Conservation (phyloP, 2,113 vertebrate species). For the Sapajus apella region DNA sequence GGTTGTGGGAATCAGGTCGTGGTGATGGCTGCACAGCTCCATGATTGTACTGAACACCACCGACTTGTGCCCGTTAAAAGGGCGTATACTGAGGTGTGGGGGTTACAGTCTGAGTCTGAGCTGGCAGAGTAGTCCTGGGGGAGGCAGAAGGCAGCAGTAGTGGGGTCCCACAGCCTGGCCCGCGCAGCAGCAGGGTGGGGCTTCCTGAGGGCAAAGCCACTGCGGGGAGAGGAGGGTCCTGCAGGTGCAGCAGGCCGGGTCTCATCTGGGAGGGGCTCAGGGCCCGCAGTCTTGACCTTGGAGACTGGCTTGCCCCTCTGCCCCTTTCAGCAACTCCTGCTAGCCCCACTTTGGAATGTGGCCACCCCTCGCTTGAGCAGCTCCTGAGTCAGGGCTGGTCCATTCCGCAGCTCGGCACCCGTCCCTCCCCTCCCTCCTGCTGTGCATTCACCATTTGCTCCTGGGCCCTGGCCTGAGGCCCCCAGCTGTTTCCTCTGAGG, state of each 20-base stretch:
- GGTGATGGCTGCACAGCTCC: no score
- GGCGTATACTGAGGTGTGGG: neutral
- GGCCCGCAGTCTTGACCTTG: neutral
- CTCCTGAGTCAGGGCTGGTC: neutral
- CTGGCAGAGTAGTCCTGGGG: accelerated
- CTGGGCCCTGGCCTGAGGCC: neutral
- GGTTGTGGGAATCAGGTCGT: neutral
- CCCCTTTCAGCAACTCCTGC: neutral
- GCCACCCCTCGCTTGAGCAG: neutral
- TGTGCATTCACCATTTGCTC: neutral
- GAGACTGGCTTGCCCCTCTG: neutral
- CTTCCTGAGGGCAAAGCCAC: neutral
- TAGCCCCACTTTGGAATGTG: neutral
- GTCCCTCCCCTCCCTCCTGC: neutral
- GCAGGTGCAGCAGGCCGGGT: neutral
- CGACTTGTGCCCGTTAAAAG: neutral
- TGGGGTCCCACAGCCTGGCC: neutral
- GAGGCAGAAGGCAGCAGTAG: no score
- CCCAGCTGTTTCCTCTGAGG: neutral
- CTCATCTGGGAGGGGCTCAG: neutral
- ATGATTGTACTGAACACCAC: neutral
- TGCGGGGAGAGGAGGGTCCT: neutral
- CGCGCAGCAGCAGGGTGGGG: accelerated
- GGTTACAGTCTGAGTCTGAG: neutral
- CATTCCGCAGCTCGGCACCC: neutral